Conservation (phyloP, 2,113 vertebrate species). For the Corydoras sp. region DNA sequence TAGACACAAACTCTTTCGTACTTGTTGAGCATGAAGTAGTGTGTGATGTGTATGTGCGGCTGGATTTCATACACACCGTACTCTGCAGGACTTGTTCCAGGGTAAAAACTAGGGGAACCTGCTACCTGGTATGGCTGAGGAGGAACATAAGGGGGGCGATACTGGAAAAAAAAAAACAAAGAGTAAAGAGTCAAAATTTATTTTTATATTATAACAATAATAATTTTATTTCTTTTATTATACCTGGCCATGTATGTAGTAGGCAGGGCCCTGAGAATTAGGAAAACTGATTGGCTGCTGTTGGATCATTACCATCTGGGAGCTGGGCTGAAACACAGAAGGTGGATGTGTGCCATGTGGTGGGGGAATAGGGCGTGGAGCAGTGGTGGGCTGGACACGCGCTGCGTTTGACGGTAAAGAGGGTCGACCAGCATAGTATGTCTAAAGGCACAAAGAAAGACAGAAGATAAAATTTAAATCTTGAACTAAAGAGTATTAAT, state of each 20-base stretch:
- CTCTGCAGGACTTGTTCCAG: constrained; percentile 87
- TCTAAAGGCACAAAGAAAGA: constrained; percentile 55
- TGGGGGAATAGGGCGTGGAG: constrained; percentile 81
- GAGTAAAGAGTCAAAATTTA: not conserved
- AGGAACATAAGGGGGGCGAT: constrained; percentile 85
- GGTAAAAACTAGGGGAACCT: constrained; percentile 85
- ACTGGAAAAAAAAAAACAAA: constrained; percentile 55
- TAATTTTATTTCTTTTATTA: too few relatives aligned
- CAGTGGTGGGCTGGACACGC: constrained; percentile 77
- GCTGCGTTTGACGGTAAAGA: constrained; percentile 73
- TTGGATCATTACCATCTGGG: constrained; percentile 97
- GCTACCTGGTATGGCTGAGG: constrained; percentile 89
- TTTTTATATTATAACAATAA: too few relatives aligned
- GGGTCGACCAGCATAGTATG: constrained; percentile 80
- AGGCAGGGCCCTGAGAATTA: constrained; percentile 80
- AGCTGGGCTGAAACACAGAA: constrained; percentile 88
- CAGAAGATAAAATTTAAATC: not conserved
- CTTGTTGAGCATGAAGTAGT: not conserved
- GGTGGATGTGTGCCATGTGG: constrained; percentile 71
- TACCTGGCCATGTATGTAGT: constrained; percentile 88
- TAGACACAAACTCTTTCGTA: too few relatives aligned
- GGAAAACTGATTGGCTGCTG: constrained; percentile 82
- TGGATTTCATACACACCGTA: constrained; percentile 76
- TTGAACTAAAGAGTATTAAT: too few relatives aligned
- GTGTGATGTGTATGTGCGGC: not conserved